These are phyloP conservation scores for Poicephalus meyeri DNA, from an alignment of 2,113 vertebrate genomes.

Conservation along the genomic window DNA sequence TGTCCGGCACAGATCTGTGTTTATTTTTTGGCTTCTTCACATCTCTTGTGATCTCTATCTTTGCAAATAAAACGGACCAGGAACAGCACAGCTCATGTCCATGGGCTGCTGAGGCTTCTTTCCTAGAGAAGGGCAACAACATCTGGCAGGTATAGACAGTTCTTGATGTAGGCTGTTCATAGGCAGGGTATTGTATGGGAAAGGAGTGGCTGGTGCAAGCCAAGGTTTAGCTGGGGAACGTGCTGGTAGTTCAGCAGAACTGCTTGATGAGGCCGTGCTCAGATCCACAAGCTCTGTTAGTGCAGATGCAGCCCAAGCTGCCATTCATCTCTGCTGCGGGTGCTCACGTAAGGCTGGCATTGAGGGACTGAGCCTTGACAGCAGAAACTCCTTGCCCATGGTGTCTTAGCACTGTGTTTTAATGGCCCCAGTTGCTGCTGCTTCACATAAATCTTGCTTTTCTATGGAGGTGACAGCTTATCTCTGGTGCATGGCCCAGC, in stretches of 20 bases:
- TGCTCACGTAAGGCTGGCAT: not conserved
- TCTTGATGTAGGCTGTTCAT: not conserved
- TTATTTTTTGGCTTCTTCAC: not conserved
- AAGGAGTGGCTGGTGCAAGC: not conserved
- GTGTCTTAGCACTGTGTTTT: not conserved
- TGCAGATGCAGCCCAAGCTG: not conserved
- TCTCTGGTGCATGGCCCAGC: not conserved
- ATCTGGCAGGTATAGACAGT: not conserved
- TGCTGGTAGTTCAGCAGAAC: not conserved
- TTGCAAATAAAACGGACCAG: not conserved
- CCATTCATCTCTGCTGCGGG: rapidly evolving
- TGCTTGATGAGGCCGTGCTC: not conserved
- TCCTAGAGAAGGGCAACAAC: not conserved
- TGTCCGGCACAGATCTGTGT: not conserved
- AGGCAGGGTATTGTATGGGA: not conserved
- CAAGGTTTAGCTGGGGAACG: not conserved
- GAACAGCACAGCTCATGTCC: not conserved
- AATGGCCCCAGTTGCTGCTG: not conserved
- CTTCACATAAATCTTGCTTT: not conserved
- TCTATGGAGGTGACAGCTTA: constrained; percentile 1
- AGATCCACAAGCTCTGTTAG: not conserved
- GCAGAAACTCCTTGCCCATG: not conserved
- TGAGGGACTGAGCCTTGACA: not conserved
- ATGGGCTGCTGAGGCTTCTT: not conserved
- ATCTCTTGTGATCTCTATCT: not conserved